Conservation (phyloP, 2,888 invertebrate species). For the Lordiphosa andalusiaca region DNA sequence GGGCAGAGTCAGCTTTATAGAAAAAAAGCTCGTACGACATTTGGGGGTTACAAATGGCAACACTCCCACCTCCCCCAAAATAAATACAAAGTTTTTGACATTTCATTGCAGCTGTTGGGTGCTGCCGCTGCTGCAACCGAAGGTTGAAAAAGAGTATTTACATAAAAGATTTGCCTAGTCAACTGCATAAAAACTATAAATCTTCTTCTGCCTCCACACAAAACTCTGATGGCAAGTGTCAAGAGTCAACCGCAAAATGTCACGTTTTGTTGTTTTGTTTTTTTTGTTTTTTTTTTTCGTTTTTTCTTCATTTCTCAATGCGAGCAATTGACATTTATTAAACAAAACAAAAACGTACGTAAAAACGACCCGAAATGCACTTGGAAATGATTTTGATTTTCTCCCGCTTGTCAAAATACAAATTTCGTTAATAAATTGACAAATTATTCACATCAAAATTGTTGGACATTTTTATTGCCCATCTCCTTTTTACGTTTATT, state of each 20-base stretch:
- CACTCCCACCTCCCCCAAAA: constrained; percentile 42
- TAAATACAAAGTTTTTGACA: constrained; percentile 41
- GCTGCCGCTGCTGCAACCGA: constrained; percentile 32
- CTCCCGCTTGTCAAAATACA: constrained; percentile 61
- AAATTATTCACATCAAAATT: constrained; percentile 60
- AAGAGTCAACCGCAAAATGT: constrained; percentile 71
- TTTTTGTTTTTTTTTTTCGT: too few relatives aligned
- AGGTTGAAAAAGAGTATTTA: constrained; percentile 44
- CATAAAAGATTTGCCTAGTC: constrained; percentile 49
- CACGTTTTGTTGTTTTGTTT: constrained; percentile 63
- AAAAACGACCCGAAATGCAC: constrained; percentile 42
- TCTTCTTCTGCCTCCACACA: constrained; percentile 53
- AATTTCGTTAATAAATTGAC: constrained; percentile 48
- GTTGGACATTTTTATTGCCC: constrained; percentile 54
- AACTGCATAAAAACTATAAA: constrained; percentile 43
- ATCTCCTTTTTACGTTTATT: constrained; percentile 3
- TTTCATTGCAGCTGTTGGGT: constrained; percentile 38
- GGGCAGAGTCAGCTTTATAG: constrained; percentile 11
- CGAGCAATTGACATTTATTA: constrained; percentile 67
- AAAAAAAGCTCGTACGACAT: constrained; percentile 1
- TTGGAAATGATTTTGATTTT: constrained; percentile 49
- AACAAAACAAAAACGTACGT: constrained; percentile 19
- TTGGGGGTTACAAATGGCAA: constrained; percentile 27
- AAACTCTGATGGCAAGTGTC: constrained; percentile 66
- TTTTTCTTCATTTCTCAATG: constrained; percentile 19